These are phyloP conservation scores for Slavum lentiscoides DNA, from an alignment of 2,888 invertebrate genomes.

Conservation along the genomic window DNA sequence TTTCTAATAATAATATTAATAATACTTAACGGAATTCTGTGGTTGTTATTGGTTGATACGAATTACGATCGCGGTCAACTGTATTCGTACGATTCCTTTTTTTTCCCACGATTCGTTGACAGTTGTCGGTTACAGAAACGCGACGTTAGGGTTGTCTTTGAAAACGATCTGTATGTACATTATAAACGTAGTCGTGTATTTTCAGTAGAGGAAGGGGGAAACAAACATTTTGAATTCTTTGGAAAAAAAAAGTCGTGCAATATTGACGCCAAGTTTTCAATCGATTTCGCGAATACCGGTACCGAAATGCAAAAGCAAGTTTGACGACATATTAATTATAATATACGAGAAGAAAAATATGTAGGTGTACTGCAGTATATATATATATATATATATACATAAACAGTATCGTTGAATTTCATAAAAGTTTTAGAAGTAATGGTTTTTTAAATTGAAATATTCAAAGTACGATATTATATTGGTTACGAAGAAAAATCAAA, in stretches of 20 bases:
- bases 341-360: slow-evolving; percentile 1
- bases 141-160: no score
- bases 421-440: slow-evolving; percentile 9
- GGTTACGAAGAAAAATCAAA: neutral
- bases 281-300: neutral
- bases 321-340: slow-evolving; percentile 7
- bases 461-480: slow-evolving; percentile 11
- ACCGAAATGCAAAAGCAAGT: neutral
- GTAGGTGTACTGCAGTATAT: neutral
- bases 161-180: no score
- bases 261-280: slow-evolving; percentile 22
- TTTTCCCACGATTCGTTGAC: no score
- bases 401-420: no score
- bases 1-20: no score
- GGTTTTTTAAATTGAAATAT: slow-evolving; percentile 30
- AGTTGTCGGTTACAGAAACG: no score
- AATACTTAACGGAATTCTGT: no score
- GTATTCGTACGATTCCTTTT: no score
- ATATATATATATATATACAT: no score
- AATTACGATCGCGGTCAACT: no score
- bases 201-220: no score
- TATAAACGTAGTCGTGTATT: neutral
- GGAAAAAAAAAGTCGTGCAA: neutral
- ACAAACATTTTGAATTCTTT: neutral
- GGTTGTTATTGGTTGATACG: no score